phyloP scores from a whole-genome alignment of 2,797 vertebrate genomes.

The Carcharodon carcharias region DNA sequence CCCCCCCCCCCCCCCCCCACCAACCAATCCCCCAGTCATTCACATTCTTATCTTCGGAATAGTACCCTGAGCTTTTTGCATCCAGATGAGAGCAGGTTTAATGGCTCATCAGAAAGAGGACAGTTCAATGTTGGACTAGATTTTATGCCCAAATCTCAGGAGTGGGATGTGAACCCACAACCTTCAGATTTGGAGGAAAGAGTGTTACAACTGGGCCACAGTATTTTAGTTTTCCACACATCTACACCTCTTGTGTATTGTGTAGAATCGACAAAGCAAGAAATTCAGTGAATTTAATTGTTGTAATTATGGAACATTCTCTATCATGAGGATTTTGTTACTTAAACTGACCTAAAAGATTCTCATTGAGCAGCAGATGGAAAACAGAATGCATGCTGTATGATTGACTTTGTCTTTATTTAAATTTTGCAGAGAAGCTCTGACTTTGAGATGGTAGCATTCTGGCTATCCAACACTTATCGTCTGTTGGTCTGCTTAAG shows the following conservation, averaged over 20 bases:
- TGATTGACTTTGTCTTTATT: neutral
- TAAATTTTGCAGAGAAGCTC: conserved; percentile 56
- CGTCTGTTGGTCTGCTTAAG: conserved; percentile 61
- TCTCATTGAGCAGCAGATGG: neutral
- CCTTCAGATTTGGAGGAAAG: too few relatives aligned
- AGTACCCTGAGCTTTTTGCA: neutral
- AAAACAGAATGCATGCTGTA: too few relatives aligned
- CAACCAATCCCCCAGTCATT: too few relatives aligned
- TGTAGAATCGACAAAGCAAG: neutral
- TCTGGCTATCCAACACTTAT: conserved; percentile 66
- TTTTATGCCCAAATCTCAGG: neutral
- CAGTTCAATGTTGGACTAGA: neutral
- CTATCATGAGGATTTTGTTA: neutral
- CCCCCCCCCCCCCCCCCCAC: too few relatives aligned
- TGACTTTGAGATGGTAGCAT: conserved; percentile 54
- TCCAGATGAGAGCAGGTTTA: neutral
- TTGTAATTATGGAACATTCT: neutral
- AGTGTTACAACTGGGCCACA: neutral
- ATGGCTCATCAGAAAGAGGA: neutral
- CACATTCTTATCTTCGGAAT: neutral
- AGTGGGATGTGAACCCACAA: too few relatives aligned
- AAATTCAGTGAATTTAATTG: neutral
- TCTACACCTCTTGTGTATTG: neutral
- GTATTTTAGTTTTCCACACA: neutral
- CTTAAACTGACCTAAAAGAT: neutral